These are phyloP conservation scores for Petrosia ficiformis DNA, from an alignment of 37 sponge, comb jelly and placozoan species.

Conservation along the genomic window DNA sequence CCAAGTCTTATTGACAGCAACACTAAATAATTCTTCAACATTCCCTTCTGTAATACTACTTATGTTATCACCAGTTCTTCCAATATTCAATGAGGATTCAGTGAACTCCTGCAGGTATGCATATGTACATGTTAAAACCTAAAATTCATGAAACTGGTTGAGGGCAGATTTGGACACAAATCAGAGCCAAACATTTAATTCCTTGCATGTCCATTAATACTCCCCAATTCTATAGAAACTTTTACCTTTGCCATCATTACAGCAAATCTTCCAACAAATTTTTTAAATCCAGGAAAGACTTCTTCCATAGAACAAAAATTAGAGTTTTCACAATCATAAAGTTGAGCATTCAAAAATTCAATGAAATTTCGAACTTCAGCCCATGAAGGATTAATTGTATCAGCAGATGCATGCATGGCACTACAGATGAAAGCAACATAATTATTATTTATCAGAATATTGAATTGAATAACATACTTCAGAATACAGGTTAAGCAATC, in stretches of 20 bases:
- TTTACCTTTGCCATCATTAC: constrained; percentile 80
- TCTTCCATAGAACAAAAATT: constrained; percentile 59
- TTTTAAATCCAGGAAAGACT: constrained; percentile 69
- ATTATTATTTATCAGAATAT: background rate
- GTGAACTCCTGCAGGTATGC: background rate
- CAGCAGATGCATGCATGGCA: background rate
- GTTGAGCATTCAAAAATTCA: constrained; percentile 75
- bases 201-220: too few relatives aligned
- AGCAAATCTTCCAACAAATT: constrained; percentile 91
- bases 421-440: background rate
- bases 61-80: background rate
- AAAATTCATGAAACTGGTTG: too few relatives aligned
- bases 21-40: background rate
- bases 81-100: background rate
- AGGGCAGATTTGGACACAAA: too few relatives aligned
- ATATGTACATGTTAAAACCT: background rate
- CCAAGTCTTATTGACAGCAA: background rate
- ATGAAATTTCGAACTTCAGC: constrained; percentile 81
- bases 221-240: too few relatives aligned
- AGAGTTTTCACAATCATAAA: constrained; percentile 68
- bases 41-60: background rate
- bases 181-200: too few relatives aligned
- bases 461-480: too few relatives aligned
- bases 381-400: constrained; percentile 66
- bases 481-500: background rate